These are phyloP conservation scores for Hycleus cichorii DNA, from an alignment of 1,140 invertebrate genomes.

Conservation along the genomic window DNA sequence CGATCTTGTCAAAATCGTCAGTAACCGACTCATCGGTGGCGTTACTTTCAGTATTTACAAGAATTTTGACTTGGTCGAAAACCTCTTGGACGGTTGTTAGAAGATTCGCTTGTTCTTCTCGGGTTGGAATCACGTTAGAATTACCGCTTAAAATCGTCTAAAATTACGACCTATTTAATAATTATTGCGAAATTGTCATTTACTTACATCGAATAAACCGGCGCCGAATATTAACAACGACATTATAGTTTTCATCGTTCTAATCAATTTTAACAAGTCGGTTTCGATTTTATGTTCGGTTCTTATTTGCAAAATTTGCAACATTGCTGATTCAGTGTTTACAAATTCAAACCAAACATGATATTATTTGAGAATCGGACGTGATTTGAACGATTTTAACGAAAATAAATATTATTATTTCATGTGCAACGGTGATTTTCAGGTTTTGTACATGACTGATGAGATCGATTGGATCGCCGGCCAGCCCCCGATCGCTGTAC, in stretches of 20 bases:
- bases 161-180: background rate
- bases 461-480: constrained; percentile 71
- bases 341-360: background rate
- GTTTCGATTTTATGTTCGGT: too few species aligned
- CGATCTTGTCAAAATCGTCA: constrained; percentile 22
- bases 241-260: background rate
- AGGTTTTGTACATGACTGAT: constrained; percentile 62
- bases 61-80: constrained; percentile 23
- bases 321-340: constrained; percentile 3
- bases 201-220: constrained; percentile 6
- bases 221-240: constrained; percentile 2
- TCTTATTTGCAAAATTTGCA: background rate
- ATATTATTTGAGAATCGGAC: too few species aligned
- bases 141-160: constrained; percentile 1
- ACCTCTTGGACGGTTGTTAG: constrained; percentile 28
- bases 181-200: background rate
- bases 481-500: constrained; percentile 80
- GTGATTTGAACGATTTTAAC: background rate
- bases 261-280: background rate
- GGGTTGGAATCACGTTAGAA: constrained; percentile 20
- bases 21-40: constrained; percentile 21
- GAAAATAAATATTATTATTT: background rate
- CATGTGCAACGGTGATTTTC: constrained; percentile 15
- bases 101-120: constrained; percentile 28
- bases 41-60: constrained; percentile 18